Base-by-base conservation (phyloP, 2,113 vertebrate species). In the Protomyctophum bolini region DNA sequence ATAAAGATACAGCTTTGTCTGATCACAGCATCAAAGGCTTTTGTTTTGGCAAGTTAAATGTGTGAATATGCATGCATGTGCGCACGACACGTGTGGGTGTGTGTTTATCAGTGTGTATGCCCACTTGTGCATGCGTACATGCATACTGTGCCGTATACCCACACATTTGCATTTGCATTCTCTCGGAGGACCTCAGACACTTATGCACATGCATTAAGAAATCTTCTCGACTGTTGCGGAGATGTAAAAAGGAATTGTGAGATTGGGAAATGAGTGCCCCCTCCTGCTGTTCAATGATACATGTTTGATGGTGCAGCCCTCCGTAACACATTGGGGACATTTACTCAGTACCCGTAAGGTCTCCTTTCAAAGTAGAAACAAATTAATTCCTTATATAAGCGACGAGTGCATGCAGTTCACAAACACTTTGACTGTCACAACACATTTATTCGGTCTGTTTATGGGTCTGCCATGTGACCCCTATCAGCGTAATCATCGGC, bases 1-100 rank as follows among this genome's bases (percentile, higher is more conserved):
- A 76, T 71, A 46, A 73, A 76, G 69, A 70, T 70, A 84, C 71
- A 63, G 41, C 48, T 75, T 79, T 81, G 65, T 72, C 63, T 68
- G 58, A 68, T 68, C 58, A 58, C 7, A 10, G 51, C 58, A 79
- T 82, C 54, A 69, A 75, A 69, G 56, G 54, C 8, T 1, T 64
- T 56, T 64, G n/a, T 29, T 47, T 56, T 47, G 11, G 21, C 21
- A 15, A 10, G 7, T 12, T 52, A 10, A 52, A 49, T 52, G 45
- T 52, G 52, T 51, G n/a, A 41, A 48, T 54, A 56, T 46, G 47
- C 59, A 56, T 73, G 15, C 49, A 50, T 45, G 47, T 28, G 9
- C 50, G 54, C 8, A 21, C 8, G 8, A 47, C 47, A 9, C 8
- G 6, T 49, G 45, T 7, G 46, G 14, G 11, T 6, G 15, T 41